phyloP scores from a whole-genome alignment of 2,113 vertebrate genomes.

The Zapornia atra region DNA sequence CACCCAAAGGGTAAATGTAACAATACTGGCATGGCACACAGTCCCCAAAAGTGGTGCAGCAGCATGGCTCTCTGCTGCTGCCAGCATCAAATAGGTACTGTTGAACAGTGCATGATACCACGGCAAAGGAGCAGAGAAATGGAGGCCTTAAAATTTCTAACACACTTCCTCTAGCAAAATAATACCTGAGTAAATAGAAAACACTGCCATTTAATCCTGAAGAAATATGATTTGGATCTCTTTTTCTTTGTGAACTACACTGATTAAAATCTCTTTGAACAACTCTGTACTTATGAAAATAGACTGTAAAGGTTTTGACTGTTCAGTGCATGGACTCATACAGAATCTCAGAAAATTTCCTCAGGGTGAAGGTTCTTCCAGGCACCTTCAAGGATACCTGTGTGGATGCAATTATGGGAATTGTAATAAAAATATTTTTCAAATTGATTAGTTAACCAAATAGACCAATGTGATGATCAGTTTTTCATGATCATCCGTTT shows the following conservation, averaged over 20 bases:
- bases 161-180: background rate
- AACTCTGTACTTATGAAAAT: background rate
- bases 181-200: background rate
- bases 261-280: background rate
- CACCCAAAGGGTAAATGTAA: background rate
- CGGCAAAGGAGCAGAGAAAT: background rate
- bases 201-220: background rate
- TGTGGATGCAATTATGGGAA: background rate
- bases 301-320: background rate
- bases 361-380: background rate
- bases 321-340: background rate
- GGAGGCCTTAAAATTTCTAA: background rate
- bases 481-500: background rate
- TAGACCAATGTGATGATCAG: background rate
- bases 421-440: conserved; percentile 2
- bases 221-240: background rate
- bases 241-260: background rate
- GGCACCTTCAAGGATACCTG: background rate
- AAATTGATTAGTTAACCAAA: background rate
- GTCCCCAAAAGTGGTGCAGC: background rate
- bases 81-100: background rate
- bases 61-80: background rate
- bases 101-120: fast-evolving
- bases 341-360: background rate
- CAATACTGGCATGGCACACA: fast-evolving